Evolutionary conservation across 1,140 invertebrate genomes (phyloP), one percentile per base, ranked within the genome.

Genomic region (Orius insidiosus): DNA sequence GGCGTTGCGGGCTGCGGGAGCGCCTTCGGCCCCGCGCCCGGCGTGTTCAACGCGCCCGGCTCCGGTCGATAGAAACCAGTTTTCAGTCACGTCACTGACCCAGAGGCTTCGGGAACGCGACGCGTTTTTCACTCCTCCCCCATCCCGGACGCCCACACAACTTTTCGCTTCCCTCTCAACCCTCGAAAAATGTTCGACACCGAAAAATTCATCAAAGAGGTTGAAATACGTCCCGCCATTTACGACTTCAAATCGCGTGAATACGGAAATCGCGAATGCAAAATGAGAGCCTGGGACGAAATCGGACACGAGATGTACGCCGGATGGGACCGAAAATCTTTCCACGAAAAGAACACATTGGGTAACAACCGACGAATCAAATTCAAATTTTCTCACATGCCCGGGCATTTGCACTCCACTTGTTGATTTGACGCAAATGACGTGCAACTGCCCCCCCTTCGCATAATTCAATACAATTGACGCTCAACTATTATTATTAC

Each of bases 161-260:
- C 24, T 24, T 24, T 24, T 24, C 24, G 24, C 24, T 24, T 24
- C 24, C 24, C 24, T 24, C 24, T 24, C 24, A 24, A 24, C 24
- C 24, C 24, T 24, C 24, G 24, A 24, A 24, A 24, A 24, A 43
- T 43, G 41, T 43, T 43, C 41, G 41, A 43, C 41, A 43, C 41
- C 18, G 41, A 43, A 16, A 43, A 31, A n/a, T 43, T 43, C 41
- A 43, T 43, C 41, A 30, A 30, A 30, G 41, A 43, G 24, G 31
- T 43, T 19, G n/a, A 43, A 31, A 43, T n/a, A 15, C 18, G 41
- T 18, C 41, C 41, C 3, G 41, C 41, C 16, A 43, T 43, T 11
- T 43, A 43, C 41, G 41, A 43, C 41, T n/a, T 43, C 10, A 18
- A 30, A 18, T 43, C 41, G 4, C 19, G 31, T 6, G 41, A 30